Percentiles rank a stretch among this genome's conserved stretches.
Conservation (phyloP, 2,888 invertebrate genomes). For the Acleris sparsana region DNA sequence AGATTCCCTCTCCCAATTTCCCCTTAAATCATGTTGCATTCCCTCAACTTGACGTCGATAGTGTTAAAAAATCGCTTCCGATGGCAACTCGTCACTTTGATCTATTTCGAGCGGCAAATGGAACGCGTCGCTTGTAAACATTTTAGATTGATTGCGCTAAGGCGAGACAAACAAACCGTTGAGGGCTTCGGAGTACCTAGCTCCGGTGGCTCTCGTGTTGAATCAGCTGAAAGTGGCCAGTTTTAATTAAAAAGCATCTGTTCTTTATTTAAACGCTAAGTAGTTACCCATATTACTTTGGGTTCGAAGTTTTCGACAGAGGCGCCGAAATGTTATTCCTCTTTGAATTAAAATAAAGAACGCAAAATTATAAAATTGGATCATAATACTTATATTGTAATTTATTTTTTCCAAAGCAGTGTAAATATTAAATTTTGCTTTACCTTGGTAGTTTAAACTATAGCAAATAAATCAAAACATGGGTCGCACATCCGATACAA, state of each 20-base stretch:
- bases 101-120: constrained; percentile 70
- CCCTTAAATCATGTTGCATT: not conserved
- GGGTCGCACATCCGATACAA: constrained; percentile 49
- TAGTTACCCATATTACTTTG: not conserved
- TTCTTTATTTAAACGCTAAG: too few relatives aligned
- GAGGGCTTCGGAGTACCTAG: constrained; percentile 34
- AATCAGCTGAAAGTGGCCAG: constrained; percentile 8
- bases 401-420: too few relatives aligned
- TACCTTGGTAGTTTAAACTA: not conserved
- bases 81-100: constrained; percentile 63
- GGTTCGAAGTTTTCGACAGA: too few relatives aligned
- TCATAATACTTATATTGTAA: too few relatives aligned
- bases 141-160: constrained; percentile 59
- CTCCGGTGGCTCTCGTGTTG: constrained; percentile 15
- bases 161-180: constrained; percentile 49
- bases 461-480: constrained; percentile 39
- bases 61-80: constrained; percentile 34
- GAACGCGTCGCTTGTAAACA: constrained; percentile 56
- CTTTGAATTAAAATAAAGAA: not conserved
- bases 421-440: not conserved
- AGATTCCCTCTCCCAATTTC: too few relatives aligned
- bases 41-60: constrained; percentile 24
- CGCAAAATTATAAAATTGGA: too few relatives aligned
- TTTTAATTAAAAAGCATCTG: not conserved
- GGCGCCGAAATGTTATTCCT: too few relatives aligned